These are phyloP conservation scores for Ifrita kowaldi DNA, from an alignment of 2,113 vertebrate genomes.

Conservation along the genomic window DNA sequence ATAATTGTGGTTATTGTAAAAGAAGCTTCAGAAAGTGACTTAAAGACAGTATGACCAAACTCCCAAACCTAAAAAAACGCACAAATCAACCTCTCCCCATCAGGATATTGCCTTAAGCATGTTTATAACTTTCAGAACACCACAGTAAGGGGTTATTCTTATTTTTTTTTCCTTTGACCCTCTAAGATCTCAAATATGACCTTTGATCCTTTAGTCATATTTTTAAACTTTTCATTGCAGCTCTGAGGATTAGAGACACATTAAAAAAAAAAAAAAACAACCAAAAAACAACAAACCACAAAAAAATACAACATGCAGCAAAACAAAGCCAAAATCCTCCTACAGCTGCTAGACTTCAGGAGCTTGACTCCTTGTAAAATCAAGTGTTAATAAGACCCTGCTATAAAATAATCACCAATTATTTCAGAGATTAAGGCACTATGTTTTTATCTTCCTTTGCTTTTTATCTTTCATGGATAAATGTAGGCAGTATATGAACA, in stretches of 20 bases:
- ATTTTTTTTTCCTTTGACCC: not conserved
- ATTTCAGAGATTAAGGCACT: not conserved
- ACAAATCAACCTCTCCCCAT: not conserved
- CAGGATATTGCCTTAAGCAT: not conserved
- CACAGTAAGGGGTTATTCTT: not conserved
- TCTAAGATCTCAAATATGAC: not conserved
- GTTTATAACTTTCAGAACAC: not conserved
- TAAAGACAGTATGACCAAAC: not conserved
- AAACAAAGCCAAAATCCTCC: not conserved
- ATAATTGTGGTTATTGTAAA: not conserved
- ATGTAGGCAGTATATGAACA: not conserved
- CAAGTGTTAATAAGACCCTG: not conserved
- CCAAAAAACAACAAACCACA: not conserved
- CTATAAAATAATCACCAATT: not conserved
- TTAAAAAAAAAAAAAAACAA: not conserved
- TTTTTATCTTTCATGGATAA: not conserved
- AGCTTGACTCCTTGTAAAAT: not conserved
- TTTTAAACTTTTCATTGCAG: slow-evolving; percentile 1
- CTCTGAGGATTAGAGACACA: not conserved
- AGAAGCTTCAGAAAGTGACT: not conserved
- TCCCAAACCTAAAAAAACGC: not conserved
- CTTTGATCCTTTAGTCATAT: not conserved
- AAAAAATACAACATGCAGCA: not conserved
- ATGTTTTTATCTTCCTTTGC: not conserved
- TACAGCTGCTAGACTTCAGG: not conserved